Evolutionary conservation across 2,888 invertebrate genomes (phyloP), one percentile per base, ranked within the genome.

Genomic region (Gerris lacustris): DNA sequence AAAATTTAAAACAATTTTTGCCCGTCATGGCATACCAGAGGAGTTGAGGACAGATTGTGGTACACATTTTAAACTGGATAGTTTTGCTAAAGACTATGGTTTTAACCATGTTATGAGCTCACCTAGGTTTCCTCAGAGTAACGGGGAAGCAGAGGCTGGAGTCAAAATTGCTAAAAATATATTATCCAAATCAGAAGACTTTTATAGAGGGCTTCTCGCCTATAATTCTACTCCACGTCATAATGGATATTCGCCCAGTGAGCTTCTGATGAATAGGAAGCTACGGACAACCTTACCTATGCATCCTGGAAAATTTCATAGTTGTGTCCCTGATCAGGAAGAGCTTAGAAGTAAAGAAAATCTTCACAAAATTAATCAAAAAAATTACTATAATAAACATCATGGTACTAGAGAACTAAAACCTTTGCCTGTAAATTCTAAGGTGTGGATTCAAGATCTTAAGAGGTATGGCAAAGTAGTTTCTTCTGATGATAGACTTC

Each of bases 71-170:
- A 55, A 55, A 9, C 15, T 55, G 11, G 15, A 11, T 9, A 15
- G 15, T 55, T 55, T 55, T 15, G 55, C 55, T 15, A 55, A 55
- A 55, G 55, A 55, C 11, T 55, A 55, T 55, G 55, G 55, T 11
- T 55, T 55, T 55, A 55, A 55, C 11, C 11, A 11, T 15, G 15
- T 15, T 55, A 9, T 55, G 9, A 55, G 66, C 31, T 66, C 66
- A 6, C 70, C 70, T 17, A 55, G 31, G 17, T 67, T 67, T 44
- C 62, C 70, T n/a, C 70, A 67, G 9, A 67, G 63, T 31, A 70
- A 70, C 44, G 67, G 70, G n/a, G 62, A 62, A 11, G 67, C 70
- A 31, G 67, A 67, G 31, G 67, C 44, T 7, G 70, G 63, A 5
- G 70, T 70, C 18, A 67, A 55, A 55, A 55, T 15, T 11, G 55